These are phyloP conservation scores for Corythoichthys intestinalis DNA, from an alignment of 2,113 vertebrate species.

Conservation along the genomic window DNA sequence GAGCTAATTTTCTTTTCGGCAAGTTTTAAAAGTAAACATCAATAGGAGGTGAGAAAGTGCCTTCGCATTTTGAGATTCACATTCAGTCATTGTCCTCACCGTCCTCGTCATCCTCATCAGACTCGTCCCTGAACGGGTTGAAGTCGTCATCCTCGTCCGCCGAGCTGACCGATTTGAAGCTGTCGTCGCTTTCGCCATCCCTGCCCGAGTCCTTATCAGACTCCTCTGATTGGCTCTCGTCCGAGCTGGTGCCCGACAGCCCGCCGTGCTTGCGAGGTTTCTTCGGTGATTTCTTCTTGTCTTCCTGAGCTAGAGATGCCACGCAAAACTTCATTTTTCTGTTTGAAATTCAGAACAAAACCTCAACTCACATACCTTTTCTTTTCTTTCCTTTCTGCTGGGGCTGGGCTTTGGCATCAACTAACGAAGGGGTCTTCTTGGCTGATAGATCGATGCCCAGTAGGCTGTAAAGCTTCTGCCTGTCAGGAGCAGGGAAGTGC, in stretches of 20 bases:
- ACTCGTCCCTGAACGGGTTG: slow-evolving; percentile 95
- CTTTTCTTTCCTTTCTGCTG: slow-evolving; percentile 86
- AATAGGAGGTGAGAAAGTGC: too few species aligned
- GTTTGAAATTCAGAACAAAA: background rate
- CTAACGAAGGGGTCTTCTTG: slow-evolving; percentile 84
- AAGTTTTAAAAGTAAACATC: too few species aligned
- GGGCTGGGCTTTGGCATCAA: slow-evolving; percentile 74
- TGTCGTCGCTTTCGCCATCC: slow-evolving; percentile 86
- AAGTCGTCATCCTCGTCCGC: slow-evolving; percentile 91
- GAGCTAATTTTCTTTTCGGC: too few species aligned
- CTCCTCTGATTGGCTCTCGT: slow-evolving; percentile 77
- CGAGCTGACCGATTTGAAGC: slow-evolving; percentile 90
- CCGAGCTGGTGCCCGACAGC: slow-evolving; percentile 89
- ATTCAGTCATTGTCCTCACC: slow-evolving; percentile 69
- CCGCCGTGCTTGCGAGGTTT: slow-evolving; percentile 84
- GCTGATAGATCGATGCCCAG: slow-evolving; percentile 89
- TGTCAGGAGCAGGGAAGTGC: slow-evolving; percentile 96
- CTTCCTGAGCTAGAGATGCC: slow-evolving; percentile 76
- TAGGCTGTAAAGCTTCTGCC: slow-evolving; percentile 94
- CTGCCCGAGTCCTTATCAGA: slow-evolving; percentile 78
- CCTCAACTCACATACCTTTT: slow-evolving; percentile 76
- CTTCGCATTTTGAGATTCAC: background rate
- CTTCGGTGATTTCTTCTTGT: slow-evolving; percentile 77
- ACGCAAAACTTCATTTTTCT: background rate
- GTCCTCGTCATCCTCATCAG: slow-evolving; percentile 89